These are phyloP conservation scores for Cyclura pinguis DNA, from an alignment of 2,797 vertebrate species.

Conservation along the genomic window DNA sequence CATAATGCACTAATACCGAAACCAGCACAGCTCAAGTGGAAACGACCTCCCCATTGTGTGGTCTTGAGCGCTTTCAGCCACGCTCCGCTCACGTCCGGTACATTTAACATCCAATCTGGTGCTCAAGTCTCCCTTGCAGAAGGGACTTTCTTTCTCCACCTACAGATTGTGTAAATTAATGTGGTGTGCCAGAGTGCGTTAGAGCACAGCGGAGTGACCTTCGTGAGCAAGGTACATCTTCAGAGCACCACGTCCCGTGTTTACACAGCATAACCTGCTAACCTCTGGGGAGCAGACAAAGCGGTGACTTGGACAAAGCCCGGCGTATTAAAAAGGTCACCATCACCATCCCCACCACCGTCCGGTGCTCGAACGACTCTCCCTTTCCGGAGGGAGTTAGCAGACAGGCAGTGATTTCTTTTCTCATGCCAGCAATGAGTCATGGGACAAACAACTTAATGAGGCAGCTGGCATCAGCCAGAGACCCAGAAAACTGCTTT, in stretches of 20 bases:
- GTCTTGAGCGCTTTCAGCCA: background rate
- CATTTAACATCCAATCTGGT: background rate
- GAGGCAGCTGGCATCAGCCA: rapidly evolving
- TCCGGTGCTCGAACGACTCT: rapidly evolving
- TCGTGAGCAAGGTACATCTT: background rate
- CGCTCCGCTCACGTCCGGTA: too few relatives aligned
- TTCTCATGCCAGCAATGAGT: rapidly evolving
- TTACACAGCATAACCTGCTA: constrained; percentile 1
- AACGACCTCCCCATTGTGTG: background rate
- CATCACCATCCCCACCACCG: rapidly evolving
- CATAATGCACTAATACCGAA: background rate
- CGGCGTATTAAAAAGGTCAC: constrained; percentile 37
- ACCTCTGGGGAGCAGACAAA: constrained; percentile 15
- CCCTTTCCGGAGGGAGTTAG: rapidly evolving
- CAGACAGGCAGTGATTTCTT: rapidly evolving
- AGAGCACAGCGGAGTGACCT: constrained; percentile 20
- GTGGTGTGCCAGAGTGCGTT: background rate
- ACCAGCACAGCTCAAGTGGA: background rate
- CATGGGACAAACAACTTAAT: rapidly evolving
- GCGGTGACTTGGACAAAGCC: constrained; percentile 6
- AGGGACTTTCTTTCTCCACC: background rate
- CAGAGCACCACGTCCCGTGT: constrained; percentile 3
- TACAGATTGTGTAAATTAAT: background rate
- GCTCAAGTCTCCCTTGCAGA: background rate
- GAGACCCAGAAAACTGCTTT: too few relatives aligned